These are phyloP conservation scores for Parapsyche elsis DNA, from an alignment of 1,140 invertebrate species.

Conservation along the genomic window DNA sequence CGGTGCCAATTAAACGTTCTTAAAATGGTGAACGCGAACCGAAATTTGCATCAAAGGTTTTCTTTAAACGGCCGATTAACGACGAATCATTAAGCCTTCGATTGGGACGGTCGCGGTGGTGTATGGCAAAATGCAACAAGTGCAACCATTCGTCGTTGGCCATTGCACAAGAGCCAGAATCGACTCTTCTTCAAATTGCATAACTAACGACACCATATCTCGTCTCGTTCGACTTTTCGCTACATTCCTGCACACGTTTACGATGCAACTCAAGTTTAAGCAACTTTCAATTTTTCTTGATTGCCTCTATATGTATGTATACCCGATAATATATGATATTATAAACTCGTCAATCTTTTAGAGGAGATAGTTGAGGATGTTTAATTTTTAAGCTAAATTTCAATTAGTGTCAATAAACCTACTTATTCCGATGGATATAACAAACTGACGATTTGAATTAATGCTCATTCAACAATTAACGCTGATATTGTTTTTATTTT, in stretches of 20 bases:
- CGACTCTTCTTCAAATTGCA: not conserved
- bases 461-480: too few species aligned
- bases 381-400: too few species aligned
- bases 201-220: not conserved
- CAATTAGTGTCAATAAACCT: too few species aligned
- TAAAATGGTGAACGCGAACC: not conserved
- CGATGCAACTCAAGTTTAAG: not conserved
- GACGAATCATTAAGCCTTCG: too few species aligned
- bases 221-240: not conserved
- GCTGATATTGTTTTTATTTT: too few species aligned
- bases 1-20: not conserved
- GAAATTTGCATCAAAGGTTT: not conserved
- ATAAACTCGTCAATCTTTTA: too few species aligned
- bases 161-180: not conserved
- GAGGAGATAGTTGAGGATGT: too few species aligned
- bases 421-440: too few species aligned
- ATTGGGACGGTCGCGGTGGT: not conserved
- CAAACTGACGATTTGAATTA: too few species aligned
- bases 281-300: too few species aligned
- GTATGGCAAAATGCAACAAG: not conserved
- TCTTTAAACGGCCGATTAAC: not conserved
- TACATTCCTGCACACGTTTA: slow-evolving; percentile 5
- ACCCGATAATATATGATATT: too few species aligned
- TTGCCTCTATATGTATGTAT: too few species aligned
- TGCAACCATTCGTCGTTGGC: not conserved